Base-by-base conservation (phyloP, 1,140 invertebrate genomes). In the Dendroctonus valens region DNA sequence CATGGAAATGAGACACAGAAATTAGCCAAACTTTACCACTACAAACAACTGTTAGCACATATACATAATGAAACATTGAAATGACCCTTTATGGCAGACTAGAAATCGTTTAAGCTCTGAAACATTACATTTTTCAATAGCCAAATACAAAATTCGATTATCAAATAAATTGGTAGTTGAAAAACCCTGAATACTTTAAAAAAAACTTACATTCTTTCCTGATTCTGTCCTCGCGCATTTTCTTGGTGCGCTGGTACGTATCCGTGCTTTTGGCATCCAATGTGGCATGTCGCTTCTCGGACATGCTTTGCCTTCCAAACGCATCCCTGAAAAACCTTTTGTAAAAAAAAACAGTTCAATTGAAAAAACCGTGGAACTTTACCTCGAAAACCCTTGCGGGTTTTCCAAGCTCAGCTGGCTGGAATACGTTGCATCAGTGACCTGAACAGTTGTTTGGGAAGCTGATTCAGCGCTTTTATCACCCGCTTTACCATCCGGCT, bases 251-350 rank as follows among this genome's bases (percentile, higher is more conserved):
- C 79, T 97, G 93, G 78, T 97, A 98, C 5, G 94, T 97, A 75
- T 96, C 94, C 2, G 94, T 97, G 73, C 86, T 89, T 78, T 93
- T 91, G n/a, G 96, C 94, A 81, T 98, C 95, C 41, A 96, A 79
- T 8, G 94, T 92, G 0, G 94, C 94, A 78, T 97, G 94, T 51
- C 96, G 83, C 78, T 98, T 98, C 80, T 98, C 96, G 0, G 94
- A 97, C 90, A 99, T 98, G 78, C 94, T 97, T 79, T 97, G 93
- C 37, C 96, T 82, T 0, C 96, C 96, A 69, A 98, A 87, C 7
- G 94, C 95, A 80, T 98, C 96, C 42, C 96, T 83, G 26, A 88
- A 87, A 57, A 50, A 49, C 5, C n/a, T 41, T 39, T 41, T 0
- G 8, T 55, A 55, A 55, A 55, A 41, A 4, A 55, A 12, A 2